phyloP scores from a whole-genome alignment of 2,888 invertebrate genomes.

The Isotomurus palustris region DNA sequence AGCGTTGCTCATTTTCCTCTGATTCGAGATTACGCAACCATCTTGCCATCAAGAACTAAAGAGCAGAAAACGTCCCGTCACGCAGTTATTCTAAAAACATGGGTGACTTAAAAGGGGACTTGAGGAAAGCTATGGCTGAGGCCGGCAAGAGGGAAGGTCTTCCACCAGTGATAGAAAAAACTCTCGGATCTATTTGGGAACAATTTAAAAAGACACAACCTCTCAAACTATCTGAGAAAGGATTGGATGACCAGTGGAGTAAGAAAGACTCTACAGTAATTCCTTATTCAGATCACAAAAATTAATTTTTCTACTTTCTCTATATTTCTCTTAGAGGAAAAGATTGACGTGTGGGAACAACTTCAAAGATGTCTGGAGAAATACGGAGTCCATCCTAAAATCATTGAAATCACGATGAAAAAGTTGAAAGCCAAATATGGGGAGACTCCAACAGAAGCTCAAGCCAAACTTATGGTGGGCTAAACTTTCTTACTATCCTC shows the following conservation, averaged over 20 bases:
- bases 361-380: slow-evolving; percentile 16
- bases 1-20: too few species aligned
- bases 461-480: slow-evolving; percentile 14
- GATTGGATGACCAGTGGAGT: slow-evolving; percentile 22
- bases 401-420: slow-evolving; percentile 16
- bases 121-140: slow-evolving; percentile 20
- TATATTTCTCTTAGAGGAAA: slow-evolving; percentile 16
- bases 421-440: slow-evolving; percentile 23
- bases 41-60: too few species aligned
- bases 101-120: slow-evolving; percentile 19
- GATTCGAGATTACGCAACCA: too few species aligned
- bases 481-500: too few species aligned
- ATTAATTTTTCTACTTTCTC: neutral
- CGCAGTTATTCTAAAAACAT: slow-evolving; percentile 7
- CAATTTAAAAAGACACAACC: slow-evolving; percentile 26
- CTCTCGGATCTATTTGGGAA: slow-evolving; percentile 21
- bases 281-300: neutral
- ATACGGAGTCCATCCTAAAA: slow-evolving; percentile 16
- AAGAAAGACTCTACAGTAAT: neutral
- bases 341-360: slow-evolving; percentile 16
- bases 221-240: slow-evolving; percentile 21
- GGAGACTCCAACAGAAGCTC: slow-evolving; percentile 17
- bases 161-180: slow-evolving; percentile 26
- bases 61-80: too few species aligned
- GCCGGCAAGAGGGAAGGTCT: slow-evolving; percentile 25